A percentile compares a stretch with the other conserved stretches of the same genome.
Evolutionary conservation across 2,888 invertebrate genomes (phyloP).

Genomic region (Xiphydria camelus): DNA sequence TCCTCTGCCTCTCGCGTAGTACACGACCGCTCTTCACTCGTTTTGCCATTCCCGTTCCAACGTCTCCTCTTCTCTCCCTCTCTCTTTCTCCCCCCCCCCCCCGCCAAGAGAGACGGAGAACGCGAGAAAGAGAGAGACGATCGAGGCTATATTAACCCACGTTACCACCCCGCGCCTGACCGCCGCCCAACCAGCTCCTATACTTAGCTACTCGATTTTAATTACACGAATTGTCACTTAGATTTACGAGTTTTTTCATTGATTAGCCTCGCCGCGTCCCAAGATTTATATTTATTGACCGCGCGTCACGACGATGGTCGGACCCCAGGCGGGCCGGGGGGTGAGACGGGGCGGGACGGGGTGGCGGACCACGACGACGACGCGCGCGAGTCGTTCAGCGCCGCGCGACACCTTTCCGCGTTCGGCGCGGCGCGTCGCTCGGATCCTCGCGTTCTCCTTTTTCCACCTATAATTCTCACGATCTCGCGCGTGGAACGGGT

Average conservation of each 20-base stretch:
- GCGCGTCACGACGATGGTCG: constrained; percentile 25
- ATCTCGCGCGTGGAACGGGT: constrained; percentile 16
- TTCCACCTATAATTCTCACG: constrained; percentile 12
- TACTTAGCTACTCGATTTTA: constrained; percentile 42
- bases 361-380: constrained; percentile 6
- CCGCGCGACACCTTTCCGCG: too few species aligned
- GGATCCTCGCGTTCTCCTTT: too few species aligned
- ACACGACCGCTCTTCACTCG: constrained; percentile 31
- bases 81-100: neutral
- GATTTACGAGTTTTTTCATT: constrained; percentile 35
- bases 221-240: constrained; percentile 44
- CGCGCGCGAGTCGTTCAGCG: neutral
- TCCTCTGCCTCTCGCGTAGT: constrained; percentile 25
- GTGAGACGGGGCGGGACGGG: constrained; percentile 9
- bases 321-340: constrained; percentile 5
- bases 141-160: constrained; percentile 36
- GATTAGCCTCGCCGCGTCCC: constrained; percentile 15
- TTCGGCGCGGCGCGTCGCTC: too few species aligned
- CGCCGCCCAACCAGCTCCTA: constrained; percentile 8
- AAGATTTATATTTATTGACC: constrained; percentile 38
- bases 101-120: too few species aligned
- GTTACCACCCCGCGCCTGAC: neutral
- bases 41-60: constrained; percentile 30
- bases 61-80: constrained; percentile 14
- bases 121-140: too few species aligned